Conservation (phyloP, 2,888 invertebrate species). For the Cheilosia variabilis region DNA sequence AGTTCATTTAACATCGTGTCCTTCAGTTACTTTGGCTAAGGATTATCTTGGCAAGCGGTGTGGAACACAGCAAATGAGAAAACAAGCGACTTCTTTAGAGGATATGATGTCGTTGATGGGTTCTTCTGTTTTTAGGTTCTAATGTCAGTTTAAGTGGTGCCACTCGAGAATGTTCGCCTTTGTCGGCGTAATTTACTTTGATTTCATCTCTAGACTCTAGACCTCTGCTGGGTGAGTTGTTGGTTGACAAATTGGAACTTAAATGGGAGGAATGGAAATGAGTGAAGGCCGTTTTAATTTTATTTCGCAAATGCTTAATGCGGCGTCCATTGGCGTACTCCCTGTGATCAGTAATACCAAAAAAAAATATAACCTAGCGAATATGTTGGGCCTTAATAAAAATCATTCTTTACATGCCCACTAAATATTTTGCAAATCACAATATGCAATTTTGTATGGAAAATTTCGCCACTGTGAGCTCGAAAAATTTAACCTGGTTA, state of each 20-base stretch:
- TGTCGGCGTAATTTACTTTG: too few relatives aligned
- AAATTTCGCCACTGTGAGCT: too few relatives aligned
- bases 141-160: constrained; percentile 68
- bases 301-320: too few relatives aligned
- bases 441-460: too few relatives aligned
- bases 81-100: constrained; percentile 7
- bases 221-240: background rate
- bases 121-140: constrained; percentile 16
- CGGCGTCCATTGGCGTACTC: too few relatives aligned
- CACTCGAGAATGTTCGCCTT: constrained; percentile 8
- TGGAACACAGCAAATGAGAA: constrained; percentile 8
- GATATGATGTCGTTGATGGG: constrained; percentile 50
- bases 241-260: background rate
- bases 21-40: constrained; percentile 52
- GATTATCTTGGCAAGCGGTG: constrained; percentile 28
- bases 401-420: too few relatives aligned
- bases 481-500: too few relatives aligned
- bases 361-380: too few relatives aligned
- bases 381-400: too few relatives aligned
- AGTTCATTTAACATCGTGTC: constrained; percentile 74
- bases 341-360: too few relatives aligned
- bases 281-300: too few relatives aligned
- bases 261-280: background rate
- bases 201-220: background rate
- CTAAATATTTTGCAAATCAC: too few relatives aligned